Percentiles rank a stretch among this genome's conserved stretches.
Conservation (phyloP, 2,888 invertebrate genomes). For the Melinaea marsaeus region DNA sequence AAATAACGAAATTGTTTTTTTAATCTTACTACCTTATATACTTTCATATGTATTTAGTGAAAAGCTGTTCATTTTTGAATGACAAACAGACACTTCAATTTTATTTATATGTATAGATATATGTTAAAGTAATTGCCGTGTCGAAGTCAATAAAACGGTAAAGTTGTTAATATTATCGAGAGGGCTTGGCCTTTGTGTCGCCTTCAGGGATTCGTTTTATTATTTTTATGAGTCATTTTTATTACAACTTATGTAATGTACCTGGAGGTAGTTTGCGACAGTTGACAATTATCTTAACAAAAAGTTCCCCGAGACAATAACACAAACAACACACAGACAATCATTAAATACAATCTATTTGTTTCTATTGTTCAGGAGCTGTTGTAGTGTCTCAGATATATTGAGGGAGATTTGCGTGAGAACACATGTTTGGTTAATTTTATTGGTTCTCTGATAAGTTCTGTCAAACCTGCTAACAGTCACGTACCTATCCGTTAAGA, state of each 20-base stretch:
- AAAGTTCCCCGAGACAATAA: background rate
- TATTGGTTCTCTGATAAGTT: background rate
- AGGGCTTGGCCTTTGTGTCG: slow-evolving; percentile 1
- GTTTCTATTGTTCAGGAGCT: background rate
- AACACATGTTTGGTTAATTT: background rate
- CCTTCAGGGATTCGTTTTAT: background rate
- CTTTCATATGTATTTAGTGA: too few relatives aligned
- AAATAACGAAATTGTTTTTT: too few relatives aligned
- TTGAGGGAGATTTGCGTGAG: slow-evolving; percentile 2
- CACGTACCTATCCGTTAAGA: background rate
- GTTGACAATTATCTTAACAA: background rate
- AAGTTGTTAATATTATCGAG: background rate
- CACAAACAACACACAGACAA: background rate
- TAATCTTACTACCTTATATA: too few relatives aligned
- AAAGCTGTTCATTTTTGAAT: too few relatives aligned
- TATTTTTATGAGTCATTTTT: background rate
- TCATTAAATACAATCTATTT: slow-evolving; percentile 1
- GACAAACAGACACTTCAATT: too few relatives aligned
- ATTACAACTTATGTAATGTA: background rate
- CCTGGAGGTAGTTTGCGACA: background rate
- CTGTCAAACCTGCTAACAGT: background rate
- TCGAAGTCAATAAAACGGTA: background rate
- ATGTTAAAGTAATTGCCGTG: background rate
- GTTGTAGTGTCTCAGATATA: background rate
- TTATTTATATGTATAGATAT: background rate